Evolutionary conservation across 2,797 vertebrate genomes (phyloP), one percentile per base, ranked within the genome.

Genomic region (Myiotriccus ornatus): DNA sequence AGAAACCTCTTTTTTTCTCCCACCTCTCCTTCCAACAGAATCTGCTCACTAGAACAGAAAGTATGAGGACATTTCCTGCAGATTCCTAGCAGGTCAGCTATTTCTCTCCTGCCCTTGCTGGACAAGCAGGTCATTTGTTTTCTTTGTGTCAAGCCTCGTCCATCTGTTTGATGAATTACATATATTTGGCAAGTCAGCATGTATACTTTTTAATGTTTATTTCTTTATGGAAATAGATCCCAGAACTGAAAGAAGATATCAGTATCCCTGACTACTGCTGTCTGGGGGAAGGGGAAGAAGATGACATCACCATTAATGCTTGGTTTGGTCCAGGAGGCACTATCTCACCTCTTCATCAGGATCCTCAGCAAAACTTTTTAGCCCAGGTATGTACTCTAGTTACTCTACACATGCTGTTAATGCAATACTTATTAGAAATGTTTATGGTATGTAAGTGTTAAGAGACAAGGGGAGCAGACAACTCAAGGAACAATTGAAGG

Each of bases 301-400:
- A 99, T 1, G 94, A 99, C 68, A 99, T 99, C 55, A 99, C 99
- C 20, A 97, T 99, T 13, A 99, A 99, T 0, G 99, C 99, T 16
- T 99, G 99, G 99, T 99, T 99, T 70, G 99, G 99, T 27, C 99
- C 99, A 23, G 93, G 92, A 47, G 99, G 99, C 39, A 99, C 99
- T 0, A 75, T 99, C 55, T 99, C 99, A 37, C 99, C 99, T 10
- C 98, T 99, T 44, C 99, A 99, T 94, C 99, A 99, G 71, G 99
- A 99, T 95, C 99, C 99, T 25, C 99, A 99, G 95, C 99, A 99
- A 89, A 99, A 99, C 96, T 99, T 99, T 89, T 97, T 99, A 89
- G 98, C 98, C 14, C 99, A 99, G 98, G 99, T 99, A 14, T 78
- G 94, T 84, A 55, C 16, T 86, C 8, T 32, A 3, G 22, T 80